Evolutionary conservation across 2,113 vertebrate genomes (phyloP).

Genomic region (Bucco capensis): DNA sequence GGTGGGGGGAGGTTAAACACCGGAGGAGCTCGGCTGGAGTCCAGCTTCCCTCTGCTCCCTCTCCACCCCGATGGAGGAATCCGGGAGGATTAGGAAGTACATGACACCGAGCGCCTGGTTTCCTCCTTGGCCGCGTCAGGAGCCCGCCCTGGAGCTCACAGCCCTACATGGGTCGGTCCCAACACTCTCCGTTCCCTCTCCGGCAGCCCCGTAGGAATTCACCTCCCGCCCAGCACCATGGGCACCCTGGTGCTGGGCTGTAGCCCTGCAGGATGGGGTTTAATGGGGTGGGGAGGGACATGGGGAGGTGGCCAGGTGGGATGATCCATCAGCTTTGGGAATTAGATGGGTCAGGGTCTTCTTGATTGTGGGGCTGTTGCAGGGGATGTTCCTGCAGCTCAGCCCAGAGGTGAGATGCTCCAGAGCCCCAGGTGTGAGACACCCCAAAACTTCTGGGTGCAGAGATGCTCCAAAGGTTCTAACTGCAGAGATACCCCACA

Average conservation of each 20-base stretch:
- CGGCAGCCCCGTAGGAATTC: slow-evolving; percentile 8
- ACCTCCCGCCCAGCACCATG: neutral
- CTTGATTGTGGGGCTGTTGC: neutral
- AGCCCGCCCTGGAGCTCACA: slow-evolving; percentile 61
- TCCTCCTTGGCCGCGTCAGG: slow-evolving; percentile 49
- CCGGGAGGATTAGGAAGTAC: slow-evolving; percentile 64
- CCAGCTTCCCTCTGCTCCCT: slow-evolving; percentile 38
- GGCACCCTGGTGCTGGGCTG: neutral
- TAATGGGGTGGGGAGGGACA: neutral
- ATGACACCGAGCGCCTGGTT: slow-evolving; percentile 60
- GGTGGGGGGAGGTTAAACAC: neutral
- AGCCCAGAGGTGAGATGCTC: neutral
- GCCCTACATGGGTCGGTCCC: slow-evolving; percentile 65
- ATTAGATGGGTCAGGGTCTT: neutral
- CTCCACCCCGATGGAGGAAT: slow-evolving; percentile 53
- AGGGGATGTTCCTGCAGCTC: neutral
- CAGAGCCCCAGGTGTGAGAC: neutral
- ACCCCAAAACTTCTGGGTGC: neutral
- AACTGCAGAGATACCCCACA: neutral
- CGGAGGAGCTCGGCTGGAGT: neutral
- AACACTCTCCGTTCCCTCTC: neutral
- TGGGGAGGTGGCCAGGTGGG: neutral
- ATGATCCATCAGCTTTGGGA: neutral
- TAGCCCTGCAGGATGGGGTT: neutral
- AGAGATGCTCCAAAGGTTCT: neutral